A percentile compares a stretch with the other conserved stretches of the same genome.
Evolutionary conservation across 1,140 invertebrate species (phyloP).

Genomic region (Hypothenemus hampei): DNA sequence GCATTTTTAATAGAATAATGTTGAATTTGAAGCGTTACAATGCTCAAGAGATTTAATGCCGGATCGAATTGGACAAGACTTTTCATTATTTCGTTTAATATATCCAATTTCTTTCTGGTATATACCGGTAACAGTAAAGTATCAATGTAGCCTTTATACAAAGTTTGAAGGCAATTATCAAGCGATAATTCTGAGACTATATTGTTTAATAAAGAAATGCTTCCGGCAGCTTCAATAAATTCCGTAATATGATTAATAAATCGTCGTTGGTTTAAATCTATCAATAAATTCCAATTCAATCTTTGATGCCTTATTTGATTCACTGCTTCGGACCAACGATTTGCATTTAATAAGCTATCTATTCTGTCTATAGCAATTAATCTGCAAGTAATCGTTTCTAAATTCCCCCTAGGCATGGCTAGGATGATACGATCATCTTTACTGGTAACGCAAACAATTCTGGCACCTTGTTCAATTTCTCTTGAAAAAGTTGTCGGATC

Average conservation of each 20-base stretch:
- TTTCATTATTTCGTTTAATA: conserved; percentile 23
- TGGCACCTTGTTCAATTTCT: conserved; percentile 32
- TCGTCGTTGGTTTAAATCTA: conserved; percentile 30
- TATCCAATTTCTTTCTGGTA: neutral
- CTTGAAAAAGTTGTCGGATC: conserved; percentile 15
- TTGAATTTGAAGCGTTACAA: conserved; percentile 29
- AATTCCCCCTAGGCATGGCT: conserved; percentile 32
- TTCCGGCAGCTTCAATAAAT: conserved; percentile 28
- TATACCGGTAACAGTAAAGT: neutral
- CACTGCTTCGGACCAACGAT: conserved; percentile 28
- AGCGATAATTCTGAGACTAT: conserved; percentile 25
- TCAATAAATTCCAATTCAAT: conserved; percentile 33
- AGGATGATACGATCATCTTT: conserved; percentile 26
- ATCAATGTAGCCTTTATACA: conserved; percentile 3
- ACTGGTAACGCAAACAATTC: conserved; percentile 24
- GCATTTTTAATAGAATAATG: conserved; percentile 30
- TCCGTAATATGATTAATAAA: conserved; percentile 28
- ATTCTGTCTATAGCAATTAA: conserved; percentile 32
- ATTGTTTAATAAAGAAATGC: conserved; percentile 8
- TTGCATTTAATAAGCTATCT: conserved; percentile 24
- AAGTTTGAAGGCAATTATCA: conserved; percentile 23
- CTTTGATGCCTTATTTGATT: conserved; percentile 26
- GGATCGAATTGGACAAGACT: conserved; percentile 26
- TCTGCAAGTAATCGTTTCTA: conserved; percentile 31
- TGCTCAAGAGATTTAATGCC: conserved; percentile 23